Percentiles rank a stretch among this genome's conserved stretches.
Evolutionary conservation across 2,797 vertebrate genomes (phyloP).

Genomic region (Chromobotia macracanthus): DNA sequence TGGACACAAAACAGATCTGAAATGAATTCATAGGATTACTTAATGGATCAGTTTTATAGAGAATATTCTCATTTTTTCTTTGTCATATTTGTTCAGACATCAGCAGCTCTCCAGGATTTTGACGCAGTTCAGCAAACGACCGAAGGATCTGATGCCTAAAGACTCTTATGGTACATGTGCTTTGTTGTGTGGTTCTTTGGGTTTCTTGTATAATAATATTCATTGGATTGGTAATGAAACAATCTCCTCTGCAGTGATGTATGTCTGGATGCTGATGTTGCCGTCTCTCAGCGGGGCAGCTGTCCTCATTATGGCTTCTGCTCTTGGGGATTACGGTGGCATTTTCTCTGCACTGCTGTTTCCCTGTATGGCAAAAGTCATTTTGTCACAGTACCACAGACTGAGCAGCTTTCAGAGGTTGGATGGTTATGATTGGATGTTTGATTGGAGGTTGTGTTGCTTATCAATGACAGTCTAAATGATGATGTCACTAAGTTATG

Average conservation of each 20-base stretch:
- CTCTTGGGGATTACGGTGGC: conserved; percentile 76
- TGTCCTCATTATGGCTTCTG: conserved; percentile 75
- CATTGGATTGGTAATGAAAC: not conserved
- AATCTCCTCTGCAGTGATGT: conserved; percentile 69
- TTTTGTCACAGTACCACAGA: conserved; percentile 81
- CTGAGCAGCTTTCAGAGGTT: conserved; percentile 81
- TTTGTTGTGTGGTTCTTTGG: not conserved
- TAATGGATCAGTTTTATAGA: not conserved
- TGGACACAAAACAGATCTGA: too few species aligned
- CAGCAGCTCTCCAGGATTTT: conserved; percentile 79
- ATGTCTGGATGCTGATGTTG: conserved; percentile 79
- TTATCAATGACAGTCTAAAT: not conserved
- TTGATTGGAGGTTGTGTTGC: not conserved
- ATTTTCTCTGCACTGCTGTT: conserved; percentile 75
- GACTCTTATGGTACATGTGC: conserved; percentile 74
- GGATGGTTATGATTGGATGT: conserved; percentile 11
- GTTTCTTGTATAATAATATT: not conserved
- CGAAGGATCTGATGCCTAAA: conserved; percentile 72
- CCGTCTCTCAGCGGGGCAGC: conserved; percentile 73
- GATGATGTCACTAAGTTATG: not conserved
- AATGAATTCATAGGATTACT: not conserved
- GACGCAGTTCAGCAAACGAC: conserved; percentile 70
- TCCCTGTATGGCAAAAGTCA: conserved; percentile 78
- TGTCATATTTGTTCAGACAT: conserved; percentile 72
- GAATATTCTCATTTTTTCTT: not conserved